Base-by-base conservation (phyloP, 2,888 invertebrate species). In the Iphiclides podalirius region DNA sequence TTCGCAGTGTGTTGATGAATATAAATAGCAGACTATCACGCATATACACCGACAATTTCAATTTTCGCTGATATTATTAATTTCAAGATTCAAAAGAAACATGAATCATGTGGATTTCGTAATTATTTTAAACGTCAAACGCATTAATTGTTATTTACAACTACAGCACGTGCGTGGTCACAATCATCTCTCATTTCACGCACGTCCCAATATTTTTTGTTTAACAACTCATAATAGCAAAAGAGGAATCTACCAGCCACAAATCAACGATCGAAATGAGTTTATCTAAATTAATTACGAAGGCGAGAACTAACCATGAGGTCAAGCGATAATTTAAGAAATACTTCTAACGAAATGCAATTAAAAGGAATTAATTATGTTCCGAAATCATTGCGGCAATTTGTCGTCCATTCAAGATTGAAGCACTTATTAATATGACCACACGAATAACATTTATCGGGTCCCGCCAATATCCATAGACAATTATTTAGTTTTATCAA, bases 331-430 rank as follows among this genome's bases (percentile, higher is more conserved):
- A 44, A 50, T 50, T 50, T 38, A 50, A 44, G 43, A 45, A 44
- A 44, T 50, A 28, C 39, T 26, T 40, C 44, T 50, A 50, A 50
- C 44, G 50, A 48, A 49, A 49, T 48, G 47, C 43, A 54, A 54
- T 54, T 49, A 54, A 52, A 54, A 37, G 31, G 43, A 54, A 54
- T 52, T 54, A 54, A 54, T 52, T 54, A 39, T 48, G 37, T 14
- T 47, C 46, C 20, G 43, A 49, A 49, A 52, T 44, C 35, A 39
- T 46, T 49, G 45, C 31, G 36, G 44, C 46, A 48, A 54, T 49
- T 48, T 39, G 47, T 50, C 46, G 43, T 14, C 28, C 43, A 49
- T 49, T 52, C 49, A 40, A 14, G 39, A 23, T 11, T 40, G 34
- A 44, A 50, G 40, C 17, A 15, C 14, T 4, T 17, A n/a, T n/a